phyloP scores from a whole-genome alignment of 2,797 vertebrate species.

The Hoplostethus atlanticus region DNA sequence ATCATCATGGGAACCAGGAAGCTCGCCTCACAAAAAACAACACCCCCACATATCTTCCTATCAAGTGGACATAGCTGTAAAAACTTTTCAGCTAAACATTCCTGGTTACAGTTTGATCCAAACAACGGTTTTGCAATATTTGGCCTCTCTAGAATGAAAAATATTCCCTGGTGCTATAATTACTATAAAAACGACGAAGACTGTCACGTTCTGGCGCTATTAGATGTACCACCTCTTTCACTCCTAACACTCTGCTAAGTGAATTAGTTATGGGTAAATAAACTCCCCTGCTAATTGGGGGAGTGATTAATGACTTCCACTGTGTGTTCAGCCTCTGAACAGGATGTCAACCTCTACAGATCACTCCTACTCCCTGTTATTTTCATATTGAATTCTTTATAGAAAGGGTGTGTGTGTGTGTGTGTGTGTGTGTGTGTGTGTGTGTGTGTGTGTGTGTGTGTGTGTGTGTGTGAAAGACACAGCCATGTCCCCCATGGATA shows the following conservation, averaged over 20 bases:
- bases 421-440: slow-evolving; percentile 10
- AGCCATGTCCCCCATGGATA: slow-evolving; percentile 10
- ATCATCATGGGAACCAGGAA: slow-evolving; percentile 36
- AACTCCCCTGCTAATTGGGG: slow-evolving; percentile 51
- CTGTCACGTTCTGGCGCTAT: neutral
- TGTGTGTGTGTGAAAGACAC: slow-evolving; percentile 31
- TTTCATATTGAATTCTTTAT: slow-evolving; percentile 5
- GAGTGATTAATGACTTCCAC: slow-evolving; percentile 57
- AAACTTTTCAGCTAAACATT: slow-evolving; percentile 2
- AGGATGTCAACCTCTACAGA: slow-evolving; percentile 2
- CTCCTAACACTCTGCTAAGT: slow-evolving; percentile 29
- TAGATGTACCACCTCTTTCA: slow-evolving; percentile 11
- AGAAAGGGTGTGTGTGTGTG: slow-evolving; percentile 1
- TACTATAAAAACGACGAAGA: neutral
- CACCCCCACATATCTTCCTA: slow-evolving; percentile 23
- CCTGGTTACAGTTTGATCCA: neutral
- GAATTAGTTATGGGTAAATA: slow-evolving; percentile 51
- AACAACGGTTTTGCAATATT: slow-evolving; percentile 13
- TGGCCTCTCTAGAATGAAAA: neutral
- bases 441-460: slow-evolving; percentile 10
- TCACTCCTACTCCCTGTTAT: slow-evolving; percentile 15
- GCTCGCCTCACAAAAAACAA: slow-evolving; percentile 6
- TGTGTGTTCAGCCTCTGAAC: slow-evolving; percentile 32
- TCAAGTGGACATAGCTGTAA: slow-evolving; percentile 28
- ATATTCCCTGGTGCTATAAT: slow-evolving; percentile 17